phyloP scores from a whole-genome alignment of 2,888 invertebrate species.

The Oligia latruncula region DNA sequence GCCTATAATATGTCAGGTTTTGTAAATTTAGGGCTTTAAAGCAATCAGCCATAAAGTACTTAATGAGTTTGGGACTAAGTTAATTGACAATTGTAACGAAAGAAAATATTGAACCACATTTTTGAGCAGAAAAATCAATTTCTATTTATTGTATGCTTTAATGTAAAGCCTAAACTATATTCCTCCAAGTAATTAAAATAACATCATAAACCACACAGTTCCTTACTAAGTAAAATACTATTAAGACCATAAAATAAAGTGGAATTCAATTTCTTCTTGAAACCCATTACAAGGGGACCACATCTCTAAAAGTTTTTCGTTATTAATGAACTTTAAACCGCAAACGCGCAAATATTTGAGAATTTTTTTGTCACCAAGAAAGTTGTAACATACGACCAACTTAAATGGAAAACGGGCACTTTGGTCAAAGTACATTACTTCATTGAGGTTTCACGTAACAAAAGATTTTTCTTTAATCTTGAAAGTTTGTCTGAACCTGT shows the following conservation, averaged over 20 bases:
- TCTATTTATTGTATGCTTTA: neutral
- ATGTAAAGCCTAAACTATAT: neutral
- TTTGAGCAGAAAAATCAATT: neutral
- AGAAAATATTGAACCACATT: neutral
- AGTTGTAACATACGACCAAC: constrained; percentile 58
- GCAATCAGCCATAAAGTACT: neutral
- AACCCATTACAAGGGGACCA: neutral
- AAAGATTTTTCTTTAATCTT: constrained; percentile 34
- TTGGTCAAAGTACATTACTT: constrained; percentile 46
- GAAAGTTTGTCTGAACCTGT: constrained; percentile 15
- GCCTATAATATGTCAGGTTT: neutral
- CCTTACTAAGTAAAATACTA: constrained; percentile 15
- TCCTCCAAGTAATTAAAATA: constrained; percentile 8
- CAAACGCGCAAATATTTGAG: constrained; percentile 48
- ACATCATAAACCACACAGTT: constrained; percentile 4
- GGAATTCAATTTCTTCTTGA: constrained; percentile 38
- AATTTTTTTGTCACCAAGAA: constrained; percentile 41
- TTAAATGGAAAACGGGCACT: constrained; percentile 59
- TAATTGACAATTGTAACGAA: neutral
- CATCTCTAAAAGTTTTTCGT: constrained; percentile 60
- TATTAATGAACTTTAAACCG: constrained; percentile 61
- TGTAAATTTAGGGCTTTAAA: neutral
- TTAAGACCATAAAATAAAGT: constrained; percentile 32
- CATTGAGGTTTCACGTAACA: constrained; percentile 29
- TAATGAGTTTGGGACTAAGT: neutral